phyloP scores from a whole-genome alignment of 1,140 invertebrate genomes.

The Dendrolimus kikuchii region DNA sequence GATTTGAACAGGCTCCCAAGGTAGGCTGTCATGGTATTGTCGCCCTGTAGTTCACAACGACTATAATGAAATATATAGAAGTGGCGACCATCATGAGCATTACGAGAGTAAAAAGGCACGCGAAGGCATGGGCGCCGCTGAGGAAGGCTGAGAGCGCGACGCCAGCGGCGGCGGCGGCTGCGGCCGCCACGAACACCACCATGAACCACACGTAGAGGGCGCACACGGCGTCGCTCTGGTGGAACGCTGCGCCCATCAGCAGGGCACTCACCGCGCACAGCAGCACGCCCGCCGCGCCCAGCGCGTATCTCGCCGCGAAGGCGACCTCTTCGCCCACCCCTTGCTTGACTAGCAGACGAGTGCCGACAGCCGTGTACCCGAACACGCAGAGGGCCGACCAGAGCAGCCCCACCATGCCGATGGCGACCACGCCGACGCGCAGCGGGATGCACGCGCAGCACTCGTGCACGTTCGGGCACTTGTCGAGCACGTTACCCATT shows the following conservation, averaged over 20 bases:
- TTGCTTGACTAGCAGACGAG: constrained; percentile 1
- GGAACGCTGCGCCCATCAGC: constrained; percentile 26
- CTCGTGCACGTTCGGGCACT: constrained; percentile 18
- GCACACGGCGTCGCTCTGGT: constrained; percentile 27
- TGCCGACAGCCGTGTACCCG: constrained; percentile 14
- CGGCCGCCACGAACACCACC: constrained; percentile 11
- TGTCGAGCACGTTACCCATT: constrained; percentile 24
- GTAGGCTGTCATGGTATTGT: constrained; percentile 20
- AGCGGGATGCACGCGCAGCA: constrained; percentile 24
- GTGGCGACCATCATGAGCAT: constrained; percentile 6
- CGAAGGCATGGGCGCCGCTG: constrained; percentile 6
- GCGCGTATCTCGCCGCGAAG: constrained; percentile 12
- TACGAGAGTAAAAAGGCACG: constrained; percentile 4
- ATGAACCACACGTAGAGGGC: constrained; percentile 31
- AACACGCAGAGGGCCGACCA: constrained; percentile 15
- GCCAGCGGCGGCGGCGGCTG: constrained; percentile 2
- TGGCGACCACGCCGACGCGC: constrained; percentile 12
- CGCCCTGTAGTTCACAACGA: constrained; percentile 29
- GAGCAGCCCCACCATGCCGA: constrained; percentile 11
- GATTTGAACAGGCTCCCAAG: background rate
- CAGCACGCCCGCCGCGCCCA: constrained; percentile 21
- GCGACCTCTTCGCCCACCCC: constrained; percentile 10
- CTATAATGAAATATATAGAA: constrained; percentile 14
- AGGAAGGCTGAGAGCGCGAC: constrained; percentile 8
- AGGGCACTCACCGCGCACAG: constrained; percentile 16